These are phyloP conservation scores for Acleris emargana DNA, from an alignment of 2,888 invertebrate genomes.

Conservation along the genomic window DNA sequence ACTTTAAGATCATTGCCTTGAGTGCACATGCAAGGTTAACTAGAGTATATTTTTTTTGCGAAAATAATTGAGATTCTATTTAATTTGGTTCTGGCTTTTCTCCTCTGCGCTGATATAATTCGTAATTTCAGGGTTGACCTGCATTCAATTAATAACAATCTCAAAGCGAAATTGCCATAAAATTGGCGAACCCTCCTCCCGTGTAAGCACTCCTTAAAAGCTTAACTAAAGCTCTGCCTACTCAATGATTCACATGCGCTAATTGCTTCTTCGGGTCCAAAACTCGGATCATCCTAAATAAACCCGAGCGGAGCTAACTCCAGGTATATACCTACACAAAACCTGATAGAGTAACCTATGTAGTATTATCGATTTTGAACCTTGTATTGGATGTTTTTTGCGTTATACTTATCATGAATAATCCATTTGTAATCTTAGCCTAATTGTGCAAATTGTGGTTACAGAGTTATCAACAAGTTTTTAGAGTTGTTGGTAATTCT, in stretches of 20 bases:
- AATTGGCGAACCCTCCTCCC: constrained; percentile 5
- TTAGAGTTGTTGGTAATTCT: no score
- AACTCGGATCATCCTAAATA: constrained; percentile 28
- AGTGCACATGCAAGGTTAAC: no score
- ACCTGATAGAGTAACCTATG: background rate
- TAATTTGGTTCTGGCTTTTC: no score
- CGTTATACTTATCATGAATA: no score
- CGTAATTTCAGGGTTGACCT: background rate
- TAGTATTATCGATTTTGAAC: background rate
- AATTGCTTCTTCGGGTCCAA: constrained; percentile 30
- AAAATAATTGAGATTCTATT: no score
- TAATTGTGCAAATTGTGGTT: no score
- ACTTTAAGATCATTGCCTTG: no score
- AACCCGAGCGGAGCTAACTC: constrained; percentile 22
- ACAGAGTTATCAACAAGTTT: no score
- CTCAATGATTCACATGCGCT: constrained; percentile 32
- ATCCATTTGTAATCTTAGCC: no score
- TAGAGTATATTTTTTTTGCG: no score
- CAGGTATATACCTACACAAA: constrained; percentile 6
- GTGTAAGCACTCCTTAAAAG: constrained; percentile 23
- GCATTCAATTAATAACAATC: background rate
- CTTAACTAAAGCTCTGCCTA: constrained; percentile 30
- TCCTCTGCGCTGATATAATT: background rate
- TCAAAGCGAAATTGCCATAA: background rate
- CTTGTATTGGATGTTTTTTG: background rate